A percentile compares a stretch with the other conserved stretches of the same genome.
Evolutionary conservation across 2,797 vertebrate species (phyloP).

Genomic region (Argya squamiceps): DNA sequence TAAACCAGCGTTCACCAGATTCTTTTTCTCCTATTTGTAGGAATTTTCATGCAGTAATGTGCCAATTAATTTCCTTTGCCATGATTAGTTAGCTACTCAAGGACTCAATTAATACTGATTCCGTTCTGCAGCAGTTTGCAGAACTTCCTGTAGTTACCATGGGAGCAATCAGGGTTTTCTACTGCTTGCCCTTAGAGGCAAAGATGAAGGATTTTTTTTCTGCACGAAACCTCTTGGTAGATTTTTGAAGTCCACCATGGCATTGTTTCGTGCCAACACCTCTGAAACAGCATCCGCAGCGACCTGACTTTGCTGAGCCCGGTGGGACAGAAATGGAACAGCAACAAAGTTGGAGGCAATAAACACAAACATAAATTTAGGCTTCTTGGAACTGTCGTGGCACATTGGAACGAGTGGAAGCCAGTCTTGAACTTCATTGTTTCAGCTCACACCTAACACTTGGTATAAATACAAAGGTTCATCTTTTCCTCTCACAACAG

Average conservation of each 20-base stretch:
- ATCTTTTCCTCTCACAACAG: slow-evolving; percentile 51
- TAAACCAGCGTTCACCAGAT: background rate
- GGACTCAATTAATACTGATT: background rate
- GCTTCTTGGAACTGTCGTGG: slow-evolving; percentile 52
- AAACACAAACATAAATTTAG: slow-evolving; percentile 68
- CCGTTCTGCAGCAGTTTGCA: background rate
- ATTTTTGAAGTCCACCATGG: background rate
- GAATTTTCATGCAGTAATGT: background rate
- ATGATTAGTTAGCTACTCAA: background rate
- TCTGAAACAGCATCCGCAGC: slow-evolving; percentile 63
- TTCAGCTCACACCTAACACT: slow-evolving; percentile 38
- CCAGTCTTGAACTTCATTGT: slow-evolving; percentile 66
- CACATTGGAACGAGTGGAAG: slow-evolving; percentile 41
- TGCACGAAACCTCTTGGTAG: background rate
- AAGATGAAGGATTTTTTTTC: slow-evolving; percentile 51
- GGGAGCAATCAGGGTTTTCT: slow-evolving; percentile 67
- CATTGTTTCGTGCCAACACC: slow-evolving; percentile 41
- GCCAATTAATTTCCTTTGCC: slow-evolving; percentile 17
- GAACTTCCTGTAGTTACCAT: slow-evolving; percentile 56
- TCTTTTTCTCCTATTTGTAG: background rate
- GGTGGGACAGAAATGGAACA: slow-evolving; percentile 66
- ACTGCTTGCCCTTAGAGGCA: background rate
- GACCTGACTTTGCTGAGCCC: slow-evolving; percentile 47
- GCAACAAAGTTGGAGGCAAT: slow-evolving; percentile 50
- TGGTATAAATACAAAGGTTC: slow-evolving; percentile 65